Percentiles rank a stretch among this genome's conserved stretches.
Evolutionary conservation across 2,113 vertebrate species (phyloP).

Genomic region (Mola mola): DNA sequence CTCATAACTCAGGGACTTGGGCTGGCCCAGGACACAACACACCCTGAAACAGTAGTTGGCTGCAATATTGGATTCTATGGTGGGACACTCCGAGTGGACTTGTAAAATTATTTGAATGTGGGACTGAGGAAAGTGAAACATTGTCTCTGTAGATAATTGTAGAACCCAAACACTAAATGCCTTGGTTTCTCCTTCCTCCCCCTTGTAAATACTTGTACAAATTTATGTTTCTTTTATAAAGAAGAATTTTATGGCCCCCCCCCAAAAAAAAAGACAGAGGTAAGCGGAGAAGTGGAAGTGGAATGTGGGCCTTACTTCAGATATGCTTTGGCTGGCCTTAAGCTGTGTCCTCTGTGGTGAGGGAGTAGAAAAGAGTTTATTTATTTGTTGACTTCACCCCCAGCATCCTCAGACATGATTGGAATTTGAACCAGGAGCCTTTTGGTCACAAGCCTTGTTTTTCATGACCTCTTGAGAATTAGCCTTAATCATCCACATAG

Average conservation of each 20-base stretch:
- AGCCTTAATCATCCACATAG: conserved; percentile 30
- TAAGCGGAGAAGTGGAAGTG: conserved; percentile 47
- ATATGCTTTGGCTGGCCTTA: conserved; percentile 40
- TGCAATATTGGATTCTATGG: conserved; percentile 24
- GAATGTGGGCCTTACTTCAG: conserved; percentile 43
- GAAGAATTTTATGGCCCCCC: conserved; percentile 81
- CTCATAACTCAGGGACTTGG: conserved; percentile 71
- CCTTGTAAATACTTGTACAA: conserved; percentile 78
- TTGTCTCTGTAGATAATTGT: conserved; percentile 45
- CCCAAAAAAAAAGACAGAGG: conserved; percentile 61
- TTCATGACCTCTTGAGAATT: conserved; percentile 19
- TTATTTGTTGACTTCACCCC: conserved; percentile 44
- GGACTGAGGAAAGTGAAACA: conserved; percentile 40
- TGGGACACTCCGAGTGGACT: conserved; percentile 22
- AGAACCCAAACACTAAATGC: conserved; percentile 69
- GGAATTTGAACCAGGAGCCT: conserved; percentile 52
- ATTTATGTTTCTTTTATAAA: conserved; percentile 86
- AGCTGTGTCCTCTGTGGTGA: conserved; percentile 18
- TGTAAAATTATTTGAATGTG: conserved; percentile 43
- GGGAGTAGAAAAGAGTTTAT: conserved; percentile 26
- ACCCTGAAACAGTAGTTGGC: conserved; percentile 61
- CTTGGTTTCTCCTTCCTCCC: conserved; percentile 55
- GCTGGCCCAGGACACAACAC: conserved; percentile 62
- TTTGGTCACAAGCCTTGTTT: conserved; percentile 40
- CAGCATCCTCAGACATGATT: conserved; percentile 38